Base-by-base conservation (phyloP, 64 coral and sea anemone species). In the Stylophora pistillata region DNA sequence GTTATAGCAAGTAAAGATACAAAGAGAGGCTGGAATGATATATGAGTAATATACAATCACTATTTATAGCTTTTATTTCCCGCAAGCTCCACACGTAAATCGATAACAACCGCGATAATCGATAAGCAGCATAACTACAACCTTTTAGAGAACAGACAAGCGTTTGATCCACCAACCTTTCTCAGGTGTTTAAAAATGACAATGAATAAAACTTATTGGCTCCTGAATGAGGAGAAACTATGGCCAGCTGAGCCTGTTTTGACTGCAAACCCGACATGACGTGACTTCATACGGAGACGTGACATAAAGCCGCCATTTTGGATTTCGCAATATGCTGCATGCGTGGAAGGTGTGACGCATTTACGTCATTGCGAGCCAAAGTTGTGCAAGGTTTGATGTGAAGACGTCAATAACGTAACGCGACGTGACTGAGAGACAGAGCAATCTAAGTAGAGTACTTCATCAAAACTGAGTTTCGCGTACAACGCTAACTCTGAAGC, bases 301-400 rank as follows among this genome's bases (percentile, higher is more conserved):
- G 80, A 84, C 80, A 69, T 41, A 56, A n/a, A 56, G 52, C 41
- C 18, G 16, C 41, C 34, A 37, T 21, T 78, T 23, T 27, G 62
- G 16, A 69, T 84, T 84, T 84, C 80, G 80, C 80, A 84, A 84
- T 53, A 56, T 15, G 16, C 16, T 61, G 78, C 62, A 84, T 11
- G 59, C 30, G n/a, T 84, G 60, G 80, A 84, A 84, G 80, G 80
- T 63, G 80, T 84, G 80, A 84, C 80, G 69, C 21, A n/a, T 25
- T 70, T 20, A 84, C 80, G 80, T 70, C 61, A 52, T 53, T 84
- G 80, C 80, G 80, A 62, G 66, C 69, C 64, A 68, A 68, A 9
- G 25, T 82, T 64, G 17, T 21, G 30, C 15, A 37, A 20, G 78
- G 30, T 34, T 41, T 53, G 10, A 1, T 47, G 15, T 11, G 10